Percentiles rank a stretch among this genome's conserved stretches.
phyloP scores from a whole-genome alignment of 2,888 invertebrate genomes.

The Machimus atricapillus region DNA sequence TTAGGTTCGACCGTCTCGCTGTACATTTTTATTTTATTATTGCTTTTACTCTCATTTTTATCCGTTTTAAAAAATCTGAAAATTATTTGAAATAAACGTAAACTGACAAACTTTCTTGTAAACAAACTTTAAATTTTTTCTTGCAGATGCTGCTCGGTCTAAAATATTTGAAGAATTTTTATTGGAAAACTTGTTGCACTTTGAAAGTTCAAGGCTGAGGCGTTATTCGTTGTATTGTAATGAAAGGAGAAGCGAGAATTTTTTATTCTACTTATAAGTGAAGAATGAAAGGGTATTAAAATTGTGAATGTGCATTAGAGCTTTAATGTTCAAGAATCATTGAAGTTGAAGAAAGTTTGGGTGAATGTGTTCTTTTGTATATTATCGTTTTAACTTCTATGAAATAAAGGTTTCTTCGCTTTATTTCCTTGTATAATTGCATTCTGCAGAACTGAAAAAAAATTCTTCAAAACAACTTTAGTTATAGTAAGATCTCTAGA shows the following conservation, averaged over 20 bases:
- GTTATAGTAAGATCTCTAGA: too few relatives aligned
- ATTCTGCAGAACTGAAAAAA: too few relatives aligned
- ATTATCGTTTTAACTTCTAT: too few relatives aligned
- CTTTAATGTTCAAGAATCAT: background rate
- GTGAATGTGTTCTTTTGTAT: too few relatives aligned
- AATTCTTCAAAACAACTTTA: too few relatives aligned
- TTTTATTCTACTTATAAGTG: background rate
- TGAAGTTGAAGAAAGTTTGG: too few relatives aligned
- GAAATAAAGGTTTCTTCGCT: background rate
- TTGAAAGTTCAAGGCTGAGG: background rate
- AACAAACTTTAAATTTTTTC: background rate
- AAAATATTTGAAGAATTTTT: background rate
- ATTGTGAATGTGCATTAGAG: background rate
- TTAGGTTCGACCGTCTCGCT: background rate
- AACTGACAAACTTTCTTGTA: background rate
- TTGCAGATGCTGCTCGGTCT: background rate
- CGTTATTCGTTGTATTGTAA: background rate
- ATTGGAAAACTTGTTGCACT: background rate
- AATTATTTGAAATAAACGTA: background rate
- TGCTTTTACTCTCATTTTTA: background rate
- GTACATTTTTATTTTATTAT: background rate
- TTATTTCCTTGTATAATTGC: too few relatives aligned
- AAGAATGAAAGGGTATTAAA: background rate
- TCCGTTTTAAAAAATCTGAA: background rate
- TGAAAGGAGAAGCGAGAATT: background rate